A percentile compares a stretch with the other conserved stretches of the same genome.
Evolutionary conservation across 2,888 invertebrate genomes (phyloP).

Genomic region (Euplagia quadripunctaria): DNA sequence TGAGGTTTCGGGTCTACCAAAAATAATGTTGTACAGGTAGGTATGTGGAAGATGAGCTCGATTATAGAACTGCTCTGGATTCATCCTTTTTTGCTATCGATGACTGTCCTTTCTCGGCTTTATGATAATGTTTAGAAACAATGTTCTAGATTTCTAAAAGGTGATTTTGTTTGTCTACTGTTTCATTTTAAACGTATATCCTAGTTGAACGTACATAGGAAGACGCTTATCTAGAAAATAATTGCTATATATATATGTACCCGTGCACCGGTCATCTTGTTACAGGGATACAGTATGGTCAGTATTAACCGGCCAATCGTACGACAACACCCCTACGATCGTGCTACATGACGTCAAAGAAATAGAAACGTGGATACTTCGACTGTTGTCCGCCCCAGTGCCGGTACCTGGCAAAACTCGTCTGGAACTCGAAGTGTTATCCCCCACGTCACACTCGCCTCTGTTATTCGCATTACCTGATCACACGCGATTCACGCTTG

Average conservation of each 20-base stretch:
- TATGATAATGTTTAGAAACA: no score
- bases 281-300: constrained; percentile 98
- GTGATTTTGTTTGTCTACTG: no score
- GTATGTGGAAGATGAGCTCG: background rate
- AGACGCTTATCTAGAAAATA: no score
- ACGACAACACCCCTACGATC: constrained; percentile 94
- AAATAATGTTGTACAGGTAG: background rate
- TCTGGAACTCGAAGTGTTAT: constrained; percentile 93
- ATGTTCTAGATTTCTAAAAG: no score
- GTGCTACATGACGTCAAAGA: constrained; percentile 98
- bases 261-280: background rate
- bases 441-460: constrained; percentile 93
- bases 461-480: constrained; percentile 98
- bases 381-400: constrained; percentile 98
- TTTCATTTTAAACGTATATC: no score
- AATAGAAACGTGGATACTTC: constrained; percentile 99
- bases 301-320: constrained; percentile 94
- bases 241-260: no score
- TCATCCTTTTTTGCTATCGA: no score
- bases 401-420: constrained; percentile 99
- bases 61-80: background rate
- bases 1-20: background rate
- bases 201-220: no score
- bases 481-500: constrained; percentile 98
- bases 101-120: no score